A percentile compares a stretch with the other conserved stretches of the same genome.
phyloP scores from a whole-genome alignment of 2,888 invertebrate genomes.

The Napeogenes inachia region DNA sequence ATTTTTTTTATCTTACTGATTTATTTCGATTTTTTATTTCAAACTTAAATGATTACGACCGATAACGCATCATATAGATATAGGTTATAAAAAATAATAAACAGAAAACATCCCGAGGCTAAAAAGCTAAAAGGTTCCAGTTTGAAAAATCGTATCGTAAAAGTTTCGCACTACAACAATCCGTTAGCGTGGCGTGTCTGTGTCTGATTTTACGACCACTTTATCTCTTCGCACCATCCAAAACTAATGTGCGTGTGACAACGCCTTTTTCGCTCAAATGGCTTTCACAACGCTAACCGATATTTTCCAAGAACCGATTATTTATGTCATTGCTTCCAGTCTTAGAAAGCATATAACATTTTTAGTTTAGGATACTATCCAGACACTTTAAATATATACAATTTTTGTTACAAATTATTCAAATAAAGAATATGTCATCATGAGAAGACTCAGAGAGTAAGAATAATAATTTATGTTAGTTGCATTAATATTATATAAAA shows the following conservation, averaged over 20 bases:
- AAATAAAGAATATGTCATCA: too few relatives aligned
- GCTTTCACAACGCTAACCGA: conserved; percentile 15
- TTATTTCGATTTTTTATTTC: too few relatives aligned
- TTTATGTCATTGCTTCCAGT: background rate
- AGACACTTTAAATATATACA: too few relatives aligned
- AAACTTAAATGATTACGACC: too few relatives aligned
- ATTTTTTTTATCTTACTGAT: too few relatives aligned
- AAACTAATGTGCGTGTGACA: conserved; percentile 40
- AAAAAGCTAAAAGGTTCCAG: conserved; percentile 12
- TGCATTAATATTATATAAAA: too few relatives aligned
- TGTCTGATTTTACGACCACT: conserved; percentile 52
- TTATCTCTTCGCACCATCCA: conserved; percentile 38
- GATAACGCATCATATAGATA: background rate
- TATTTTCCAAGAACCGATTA: conserved; percentile 16
- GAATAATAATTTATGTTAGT: too few relatives aligned
- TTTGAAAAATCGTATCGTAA: conserved; percentile 16
- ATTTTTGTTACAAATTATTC: too few relatives aligned
- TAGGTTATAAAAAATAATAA: conserved; percentile 5
- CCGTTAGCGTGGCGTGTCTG: conserved; percentile 44
- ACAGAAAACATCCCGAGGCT: conserved; percentile 5
- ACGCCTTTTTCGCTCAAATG: conserved; percentile 36
- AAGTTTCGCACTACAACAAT: conserved; percentile 34
- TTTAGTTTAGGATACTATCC: background rate
- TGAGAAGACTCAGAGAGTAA: too few relatives aligned
- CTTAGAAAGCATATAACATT: background rate